A percentile compares a stretch with the other conserved stretches of the same genome.
Conservation (phyloP, 2,113 vertebrate genomes). For the Sinosuthora webbiana region DNA sequence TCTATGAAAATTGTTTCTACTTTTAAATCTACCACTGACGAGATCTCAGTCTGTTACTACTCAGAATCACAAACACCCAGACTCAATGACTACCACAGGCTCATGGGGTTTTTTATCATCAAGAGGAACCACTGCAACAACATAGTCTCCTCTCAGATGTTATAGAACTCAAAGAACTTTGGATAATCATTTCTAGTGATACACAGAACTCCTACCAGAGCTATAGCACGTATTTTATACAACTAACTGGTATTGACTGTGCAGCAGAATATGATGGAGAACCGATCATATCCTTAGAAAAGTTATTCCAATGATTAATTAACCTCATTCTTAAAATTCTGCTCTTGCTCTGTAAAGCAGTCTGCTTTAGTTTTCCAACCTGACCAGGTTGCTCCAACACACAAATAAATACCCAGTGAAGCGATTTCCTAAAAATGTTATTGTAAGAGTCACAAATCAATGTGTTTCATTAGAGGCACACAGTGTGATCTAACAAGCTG, state of each 20-base stretch:
- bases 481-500: constrained; percentile 41
- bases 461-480: constrained; percentile 31
- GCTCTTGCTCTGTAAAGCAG: neutral
- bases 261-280: neutral
- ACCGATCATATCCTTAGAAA: neutral
- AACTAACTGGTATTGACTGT: neutral
- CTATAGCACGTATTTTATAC: neutral
- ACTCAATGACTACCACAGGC: neutral
- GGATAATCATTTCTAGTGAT: neutral
- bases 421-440: constrained; percentile 45
- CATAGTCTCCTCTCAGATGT: neutral
- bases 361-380: neutral
- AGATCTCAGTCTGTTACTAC: neutral
- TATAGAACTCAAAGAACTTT: neutral
- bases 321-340: neutral
- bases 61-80: neutral
- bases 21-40: neutral
- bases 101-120: neutral
- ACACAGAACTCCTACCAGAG: neutral
- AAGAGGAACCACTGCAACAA: neutral
- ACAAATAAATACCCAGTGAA: constrained; percentile 23
- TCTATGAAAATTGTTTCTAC: neutral
- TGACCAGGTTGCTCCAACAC: neutral
- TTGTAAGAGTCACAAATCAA: constrained; percentile 43
- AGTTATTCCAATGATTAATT: neutral